Percentiles rank a stretch among this genome's conserved stretches.
Conservation (phyloP, 2,888 invertebrate genomes). For the Reticulitermes lucifugus region DNA sequence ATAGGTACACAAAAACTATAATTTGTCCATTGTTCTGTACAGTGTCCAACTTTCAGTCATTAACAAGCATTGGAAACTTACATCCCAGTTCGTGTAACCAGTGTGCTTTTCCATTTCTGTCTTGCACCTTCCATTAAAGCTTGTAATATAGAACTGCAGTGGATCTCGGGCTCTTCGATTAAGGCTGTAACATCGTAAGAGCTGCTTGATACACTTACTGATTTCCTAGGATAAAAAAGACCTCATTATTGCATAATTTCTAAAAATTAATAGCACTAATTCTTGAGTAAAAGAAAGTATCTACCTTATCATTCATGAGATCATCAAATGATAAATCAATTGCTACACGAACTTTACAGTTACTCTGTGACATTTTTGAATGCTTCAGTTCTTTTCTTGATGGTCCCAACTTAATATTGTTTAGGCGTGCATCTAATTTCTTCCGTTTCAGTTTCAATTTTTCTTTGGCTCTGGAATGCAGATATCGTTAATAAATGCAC, state of each 20-base stretch:
- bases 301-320: conserved; percentile 84
- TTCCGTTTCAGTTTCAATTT: conserved; percentile 78
- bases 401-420: conserved; percentile 80
- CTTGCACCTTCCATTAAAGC: conserved; percentile 80
- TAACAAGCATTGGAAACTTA: conserved; percentile 65
- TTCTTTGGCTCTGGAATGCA: conserved; percentile 69
- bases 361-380: conserved; percentile 75
- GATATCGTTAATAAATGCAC: conserved; percentile 21
- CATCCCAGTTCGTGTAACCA: conserved; percentile 94
- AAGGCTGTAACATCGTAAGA: conserved; percentile 89
- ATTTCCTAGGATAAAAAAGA: conserved; percentile 71
- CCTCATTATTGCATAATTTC: not conserved
- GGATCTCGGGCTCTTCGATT: conserved; percentile 87
- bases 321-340: conserved; percentile 94
- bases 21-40: too few species aligned
- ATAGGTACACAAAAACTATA: too few species aligned
- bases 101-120: conserved; percentile 82
- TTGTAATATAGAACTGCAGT: conserved; percentile 84
- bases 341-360: conserved; percentile 77
- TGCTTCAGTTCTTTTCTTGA: conserved; percentile 83
- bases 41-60: too few species aligned
- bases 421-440: conserved; percentile 75
- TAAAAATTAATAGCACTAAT: not conserved
- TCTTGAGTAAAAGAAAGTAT: not conserved
- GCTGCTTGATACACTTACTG: conserved; percentile 89